phyloP scores from a whole-genome alignment of 2,113 vertebrate species.

The Cromileptes altivelis region DNA sequence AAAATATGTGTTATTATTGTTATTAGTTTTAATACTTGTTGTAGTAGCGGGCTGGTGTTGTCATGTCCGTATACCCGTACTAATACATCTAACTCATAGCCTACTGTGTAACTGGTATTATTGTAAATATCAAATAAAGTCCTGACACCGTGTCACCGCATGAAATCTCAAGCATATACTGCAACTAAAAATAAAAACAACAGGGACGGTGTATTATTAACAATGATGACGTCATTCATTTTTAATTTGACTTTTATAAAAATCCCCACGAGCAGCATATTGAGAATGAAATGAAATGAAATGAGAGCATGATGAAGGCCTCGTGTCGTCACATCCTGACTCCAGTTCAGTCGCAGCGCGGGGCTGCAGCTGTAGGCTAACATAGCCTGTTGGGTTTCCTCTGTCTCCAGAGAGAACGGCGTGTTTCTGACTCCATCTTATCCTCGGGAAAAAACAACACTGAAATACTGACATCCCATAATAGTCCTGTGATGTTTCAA shows the following conservation, averaged over 20 bases:
- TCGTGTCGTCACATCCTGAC: constrained; percentile 17
- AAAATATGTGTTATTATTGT: too few species aligned
- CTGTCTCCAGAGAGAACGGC: constrained; percentile 34
- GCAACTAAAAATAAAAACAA: background rate
- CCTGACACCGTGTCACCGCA: too few species aligned
- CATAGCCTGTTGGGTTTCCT: constrained; percentile 54
- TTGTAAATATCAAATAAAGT: background rate
- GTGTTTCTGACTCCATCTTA: constrained; percentile 33
- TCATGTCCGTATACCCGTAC: too few species aligned
- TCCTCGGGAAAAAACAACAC: constrained; percentile 10
- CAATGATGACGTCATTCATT: constrained; percentile 24
- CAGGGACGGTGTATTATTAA: background rate
- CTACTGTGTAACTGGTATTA: too few species aligned
- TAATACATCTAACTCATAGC: too few species aligned
- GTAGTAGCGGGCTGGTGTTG: too few species aligned
- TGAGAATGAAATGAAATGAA: too few species aligned
- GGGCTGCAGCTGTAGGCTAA: constrained; percentile 57
- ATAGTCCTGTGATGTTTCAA: background rate
- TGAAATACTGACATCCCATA: background rate
- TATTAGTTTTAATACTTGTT: too few species aligned
- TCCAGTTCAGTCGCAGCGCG: constrained; percentile 20
- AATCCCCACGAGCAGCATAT: constrained; percentile 64
- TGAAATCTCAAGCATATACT: too few species aligned
- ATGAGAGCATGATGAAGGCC: constrained; percentile 47
- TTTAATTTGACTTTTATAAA: constrained; percentile 62